Conservation (phyloP, 2,113 vertebrate species). For the Tonatia bakeri region DNA sequence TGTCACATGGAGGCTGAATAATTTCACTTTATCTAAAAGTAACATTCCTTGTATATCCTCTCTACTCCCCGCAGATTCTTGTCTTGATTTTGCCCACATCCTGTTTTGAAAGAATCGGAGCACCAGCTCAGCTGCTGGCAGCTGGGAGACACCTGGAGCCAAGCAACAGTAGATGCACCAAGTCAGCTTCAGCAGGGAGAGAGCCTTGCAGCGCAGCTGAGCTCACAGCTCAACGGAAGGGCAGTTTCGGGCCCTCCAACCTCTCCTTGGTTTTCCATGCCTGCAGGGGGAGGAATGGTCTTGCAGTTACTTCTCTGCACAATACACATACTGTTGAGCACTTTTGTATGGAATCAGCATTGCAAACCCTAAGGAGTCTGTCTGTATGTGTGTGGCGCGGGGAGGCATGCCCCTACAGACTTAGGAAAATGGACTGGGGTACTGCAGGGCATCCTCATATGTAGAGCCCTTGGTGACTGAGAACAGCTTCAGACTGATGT, state of each 20-base stretch:
- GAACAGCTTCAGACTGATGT: neutral
- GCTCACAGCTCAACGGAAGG: neutral
- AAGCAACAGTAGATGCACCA: accelerated
- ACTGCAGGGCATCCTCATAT: neutral
- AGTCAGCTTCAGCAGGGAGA: neutral
- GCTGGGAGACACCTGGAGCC: neutral
- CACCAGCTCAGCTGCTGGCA: neutral
- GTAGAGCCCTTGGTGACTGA: neutral
- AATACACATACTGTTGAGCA: neutral
- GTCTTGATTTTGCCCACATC: neutral
- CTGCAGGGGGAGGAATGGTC: neutral
- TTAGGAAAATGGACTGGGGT: neutral
- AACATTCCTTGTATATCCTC: neutral
- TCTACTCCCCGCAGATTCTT: neutral
- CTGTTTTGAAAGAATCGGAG: neutral
- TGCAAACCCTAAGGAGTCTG: neutral
- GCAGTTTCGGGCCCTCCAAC: neutral
- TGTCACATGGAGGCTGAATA: neutral
- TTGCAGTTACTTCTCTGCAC: neutral
- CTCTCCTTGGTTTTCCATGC: neutral
- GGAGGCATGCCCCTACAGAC: accelerated
- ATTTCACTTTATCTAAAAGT: neutral
- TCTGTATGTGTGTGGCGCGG: accelerated
- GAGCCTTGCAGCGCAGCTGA: neutral
- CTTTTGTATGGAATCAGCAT: neutral